Conservation (phyloP, 1,140 invertebrate genomes). For the Dysdera silvatica region DNA sequence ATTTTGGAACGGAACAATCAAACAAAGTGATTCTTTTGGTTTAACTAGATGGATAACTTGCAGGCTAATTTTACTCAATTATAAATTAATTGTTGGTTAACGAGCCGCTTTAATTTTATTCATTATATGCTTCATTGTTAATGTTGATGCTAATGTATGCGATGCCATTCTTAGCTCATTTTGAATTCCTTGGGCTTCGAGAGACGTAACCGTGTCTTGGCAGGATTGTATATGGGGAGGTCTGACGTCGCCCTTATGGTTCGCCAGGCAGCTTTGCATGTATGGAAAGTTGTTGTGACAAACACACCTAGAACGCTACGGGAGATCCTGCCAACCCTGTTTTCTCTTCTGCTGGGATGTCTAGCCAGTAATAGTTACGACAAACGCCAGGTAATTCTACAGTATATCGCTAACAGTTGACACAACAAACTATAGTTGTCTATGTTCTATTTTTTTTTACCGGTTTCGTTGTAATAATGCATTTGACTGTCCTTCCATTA, state of each 20-base stretch:
- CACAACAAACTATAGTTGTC: no score
- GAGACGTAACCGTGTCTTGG: conserved; percentile 82
- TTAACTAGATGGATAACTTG: no score
- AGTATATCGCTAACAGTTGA: no score
- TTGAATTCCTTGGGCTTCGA: conserved; percentile 78
- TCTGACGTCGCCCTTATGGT: conserved; percentile 96
- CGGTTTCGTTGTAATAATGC: not conserved
- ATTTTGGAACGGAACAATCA: conserved; percentile 95
- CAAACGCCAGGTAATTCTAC: conserved; percentile 76
- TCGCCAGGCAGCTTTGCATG: conserved; percentile 90
- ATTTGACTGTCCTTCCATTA: not conserved
- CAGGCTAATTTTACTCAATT: no score
- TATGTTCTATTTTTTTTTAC: not conserved
- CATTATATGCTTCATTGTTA: no score
- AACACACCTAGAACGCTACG: conserved; percentile 93
- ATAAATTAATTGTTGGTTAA: no score
- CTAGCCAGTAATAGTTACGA: conserved; percentile 91
- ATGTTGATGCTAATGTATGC: not conserved
- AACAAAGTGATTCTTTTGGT: conserved; percentile 50
- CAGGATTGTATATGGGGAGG: conserved; percentile 93
- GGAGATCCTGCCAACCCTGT: conserved; percentile 92
- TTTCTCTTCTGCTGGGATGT: conserved; percentile 81
- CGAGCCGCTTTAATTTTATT: no score
- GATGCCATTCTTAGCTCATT: conserved; percentile 68
- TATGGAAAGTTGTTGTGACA: conserved; percentile 92